phyloP scores from a whole-genome alignment of 2,797 vertebrate species.

The Myotis pilosus region DNA sequence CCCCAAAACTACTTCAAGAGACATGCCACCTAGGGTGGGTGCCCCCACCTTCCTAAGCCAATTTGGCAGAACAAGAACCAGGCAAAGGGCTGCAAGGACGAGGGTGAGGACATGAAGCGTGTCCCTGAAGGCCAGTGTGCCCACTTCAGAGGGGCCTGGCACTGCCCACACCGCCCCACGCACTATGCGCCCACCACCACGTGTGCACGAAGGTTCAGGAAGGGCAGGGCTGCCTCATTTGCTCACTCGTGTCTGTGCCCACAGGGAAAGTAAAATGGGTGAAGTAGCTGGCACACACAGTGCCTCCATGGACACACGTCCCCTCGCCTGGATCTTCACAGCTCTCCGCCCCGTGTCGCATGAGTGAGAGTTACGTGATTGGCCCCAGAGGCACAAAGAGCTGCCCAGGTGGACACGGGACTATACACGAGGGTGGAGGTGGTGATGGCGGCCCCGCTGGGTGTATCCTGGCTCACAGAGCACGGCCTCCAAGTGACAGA shows the following conservation, averaged over 20 bases:
- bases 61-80: rapidly evolving
- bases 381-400: too few relatives aligned
- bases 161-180: rapidly evolving
- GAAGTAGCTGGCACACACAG: rapidly evolving
- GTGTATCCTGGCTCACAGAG: too few relatives aligned
- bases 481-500: not conserved
- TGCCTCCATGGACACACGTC: rapidly evolving
- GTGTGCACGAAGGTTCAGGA: too few relatives aligned
- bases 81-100: not conserved
- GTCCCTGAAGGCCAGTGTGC: rapidly evolving
- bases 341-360: not conserved
- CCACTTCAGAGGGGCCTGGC: rapidly evolving
- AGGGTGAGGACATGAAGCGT: rapidly evolving
- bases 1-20: not conserved
- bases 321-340: rapidly evolving
- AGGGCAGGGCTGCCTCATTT: not conserved
- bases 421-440: rapidly evolving
- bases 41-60: rapidly evolving
- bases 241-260: not conserved
- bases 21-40: rapidly evolving
- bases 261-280: rapidly evolving
- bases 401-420: rapidly evolving
- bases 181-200: rapidly evolving
- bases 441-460: rapidly evolving
- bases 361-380: not conserved